Base-by-base conservation (phyloP, 2,888 invertebrate genomes). In the Therioaphis trifolii region DNA sequence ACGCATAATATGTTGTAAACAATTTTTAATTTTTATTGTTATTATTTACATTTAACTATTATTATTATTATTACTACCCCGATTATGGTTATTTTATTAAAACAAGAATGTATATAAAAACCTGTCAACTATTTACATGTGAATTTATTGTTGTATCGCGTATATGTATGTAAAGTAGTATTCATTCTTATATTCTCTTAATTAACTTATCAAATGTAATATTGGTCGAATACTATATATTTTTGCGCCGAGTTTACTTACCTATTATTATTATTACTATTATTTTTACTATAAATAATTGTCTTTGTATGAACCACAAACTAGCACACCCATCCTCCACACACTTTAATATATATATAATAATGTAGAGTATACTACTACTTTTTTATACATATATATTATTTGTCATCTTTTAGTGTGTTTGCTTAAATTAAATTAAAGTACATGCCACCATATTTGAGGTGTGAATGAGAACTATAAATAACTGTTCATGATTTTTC, bases 41-140 rank as follows among this genome's bases (percentile, higher is more conserved):
- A 40, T 58, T 24, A 55, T 66, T 66, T 18, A 18, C 21, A 58
- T 74, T 75, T 74, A 74, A 75, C 58, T 58, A 75, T 75, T 58
- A 74, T 75, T 55, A 49, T 52, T 72, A 72, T 35, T 52, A 35
- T 40, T 40, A 35, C n/a, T 74, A 55, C 52, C 35, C 52, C 21
- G 21, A 74, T 58, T 40, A 55, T 15, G 21, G 21, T 72, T 52
- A 35, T 72, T 52, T 29, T 15, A 14, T 35, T 74, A 35, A 43
- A 58, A 21, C 7, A 75, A 35, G 24, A 18, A 43, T 75, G 75
- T 75, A 61, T 43, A 58, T 75, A 75, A 24, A 40, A 40, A 66
- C 21, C 3, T 68, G 9, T 40, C 29, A 24, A 58, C 24, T 75
- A 75, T 75, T 58, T 43, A 40, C 24, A 40, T 58, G 58, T 58